Evolutionary conservation across 2,797 vertebrate species (phyloP).

Genomic region (Ceryle rudis): DNA sequence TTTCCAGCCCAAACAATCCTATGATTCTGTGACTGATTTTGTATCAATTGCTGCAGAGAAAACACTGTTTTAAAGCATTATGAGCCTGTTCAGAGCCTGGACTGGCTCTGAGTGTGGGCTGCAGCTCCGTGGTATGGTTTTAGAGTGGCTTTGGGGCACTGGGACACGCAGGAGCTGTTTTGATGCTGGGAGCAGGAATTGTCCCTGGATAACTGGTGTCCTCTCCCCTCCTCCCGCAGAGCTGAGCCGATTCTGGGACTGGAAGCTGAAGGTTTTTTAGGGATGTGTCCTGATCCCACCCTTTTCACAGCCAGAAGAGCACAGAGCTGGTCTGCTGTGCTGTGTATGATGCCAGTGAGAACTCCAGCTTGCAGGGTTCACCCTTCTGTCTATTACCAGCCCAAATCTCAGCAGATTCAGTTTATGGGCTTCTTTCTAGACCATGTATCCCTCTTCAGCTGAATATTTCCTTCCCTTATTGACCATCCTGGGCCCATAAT

Average conservation of each 20-base stretch:
- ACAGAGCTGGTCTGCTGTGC: neutral
- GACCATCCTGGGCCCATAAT: neutral
- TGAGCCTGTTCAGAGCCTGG: neutral
- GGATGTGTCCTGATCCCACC: neutral
- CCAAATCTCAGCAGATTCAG: neutral
- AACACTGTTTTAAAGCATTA: neutral
- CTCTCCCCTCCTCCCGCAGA: neutral
- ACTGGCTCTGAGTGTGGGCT: neutral
- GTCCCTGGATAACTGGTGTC: neutral
- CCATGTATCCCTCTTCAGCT: accelerated
- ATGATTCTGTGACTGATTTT: neutral
- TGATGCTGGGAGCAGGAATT: neutral
- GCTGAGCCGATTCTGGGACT: neutral
- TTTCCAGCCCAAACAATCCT: neutral
- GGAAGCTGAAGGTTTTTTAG: neutral
- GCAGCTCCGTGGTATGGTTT: neutral
- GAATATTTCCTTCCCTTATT: neutral
- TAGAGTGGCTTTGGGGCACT: neutral
- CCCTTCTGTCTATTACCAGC: neutral
- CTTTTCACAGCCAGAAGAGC: neutral
- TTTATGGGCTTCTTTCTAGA: neutral
- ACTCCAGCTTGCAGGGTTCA: neutral
- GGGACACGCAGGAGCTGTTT: neutral
- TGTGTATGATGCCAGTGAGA: neutral
- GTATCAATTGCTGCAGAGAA: neutral